A percentile compares a stretch with the other conserved stretches of the same genome.
phyloP scores from a whole-genome alignment of 2,888 invertebrate genomes.

The Andrena bucephala region DNA sequence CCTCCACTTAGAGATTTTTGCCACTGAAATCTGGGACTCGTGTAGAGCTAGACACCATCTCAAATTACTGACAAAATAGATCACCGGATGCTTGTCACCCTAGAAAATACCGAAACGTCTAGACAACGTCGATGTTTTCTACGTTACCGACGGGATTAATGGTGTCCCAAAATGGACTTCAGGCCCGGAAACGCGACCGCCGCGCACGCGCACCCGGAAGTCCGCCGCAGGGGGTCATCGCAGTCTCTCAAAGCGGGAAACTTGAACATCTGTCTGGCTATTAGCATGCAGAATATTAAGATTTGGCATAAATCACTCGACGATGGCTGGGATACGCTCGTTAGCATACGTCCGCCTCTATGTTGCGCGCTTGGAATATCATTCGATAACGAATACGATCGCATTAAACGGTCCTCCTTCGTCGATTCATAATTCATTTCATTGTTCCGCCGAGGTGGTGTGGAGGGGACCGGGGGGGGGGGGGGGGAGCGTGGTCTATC shows the following conservation, averaged over 20 bases:
- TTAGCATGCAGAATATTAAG: constrained; percentile 55
- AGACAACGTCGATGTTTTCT: no score
- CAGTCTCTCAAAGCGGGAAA: constrained; percentile 1
- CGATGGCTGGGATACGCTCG: constrained; percentile 21
- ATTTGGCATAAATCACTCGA: constrained; percentile 50
- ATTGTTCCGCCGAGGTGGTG: constrained; percentile 40
- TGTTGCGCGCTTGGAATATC: constrained; percentile 44
- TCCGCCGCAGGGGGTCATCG: not conserved
- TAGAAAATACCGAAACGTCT: no score
- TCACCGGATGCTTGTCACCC: no score
- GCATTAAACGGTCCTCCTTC: constrained; percentile 57
- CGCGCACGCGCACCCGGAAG: constrained; percentile 11
- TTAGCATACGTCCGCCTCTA: constrained; percentile 53
- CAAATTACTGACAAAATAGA: no score
- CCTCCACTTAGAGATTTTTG: no score
- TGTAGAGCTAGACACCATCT: no score
- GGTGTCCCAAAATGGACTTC: no score
- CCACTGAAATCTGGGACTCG: no score
- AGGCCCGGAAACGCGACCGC: not conserved
- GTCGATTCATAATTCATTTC: constrained; percentile 65
- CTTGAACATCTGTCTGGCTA: constrained; percentile 9
- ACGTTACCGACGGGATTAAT: no score
- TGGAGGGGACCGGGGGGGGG: not conserved
- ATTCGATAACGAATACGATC: constrained; percentile 56
- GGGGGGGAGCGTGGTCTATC: not conserved